A percentile compares a stretch with the other conserved stretches of the same genome.
These are phyloP conservation scores for Torymus aiolomorphi DNA, from an alignment of 2,888 invertebrate genomes.

Conservation along the genomic window DNA sequence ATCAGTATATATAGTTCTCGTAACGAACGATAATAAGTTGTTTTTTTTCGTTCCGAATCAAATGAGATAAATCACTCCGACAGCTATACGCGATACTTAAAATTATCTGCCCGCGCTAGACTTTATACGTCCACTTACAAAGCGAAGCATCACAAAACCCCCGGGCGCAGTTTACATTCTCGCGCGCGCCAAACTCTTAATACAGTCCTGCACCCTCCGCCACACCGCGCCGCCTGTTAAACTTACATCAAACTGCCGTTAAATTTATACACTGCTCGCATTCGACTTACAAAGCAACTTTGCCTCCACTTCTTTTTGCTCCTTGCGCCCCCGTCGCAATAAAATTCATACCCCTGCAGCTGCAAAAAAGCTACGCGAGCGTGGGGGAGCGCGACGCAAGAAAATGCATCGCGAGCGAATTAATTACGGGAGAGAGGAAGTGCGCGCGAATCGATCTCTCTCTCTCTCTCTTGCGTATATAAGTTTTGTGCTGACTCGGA, in stretches of 20 bases:
- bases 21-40: too few relatives aligned
- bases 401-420: conserved; percentile 39
- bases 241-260: conserved; percentile 47
- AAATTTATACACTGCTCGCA: conserved; percentile 47
- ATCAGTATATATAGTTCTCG: too few relatives aligned
- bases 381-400: neutral
- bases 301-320: conserved; percentile 22
- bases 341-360: conserved; percentile 45
- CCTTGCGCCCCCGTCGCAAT: conserved; percentile 25
- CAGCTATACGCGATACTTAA: too few relatives aligned
- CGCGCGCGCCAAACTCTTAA: neutral
- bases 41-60: too few relatives aligned
- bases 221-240: conserved; percentile 36
- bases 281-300: conserved; percentile 14
- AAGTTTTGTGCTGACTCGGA: conserved; percentile 48
- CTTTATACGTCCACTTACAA: too few relatives aligned
- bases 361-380: neutral
- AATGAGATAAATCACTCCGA: too few relatives aligned
- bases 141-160: too few relatives aligned
- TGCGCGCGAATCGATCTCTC: conserved; percentile 27
- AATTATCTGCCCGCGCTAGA: too few relatives aligned
- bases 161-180: too few relatives aligned
- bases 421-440: conserved; percentile 34
- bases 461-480: neutral
- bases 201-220: conserved; percentile 9